Evolutionary conservation across 2,113 vertebrate species (phyloP), one percentile per base, ranked within the genome.

Genomic region (Vidua chalybeata): DNA sequence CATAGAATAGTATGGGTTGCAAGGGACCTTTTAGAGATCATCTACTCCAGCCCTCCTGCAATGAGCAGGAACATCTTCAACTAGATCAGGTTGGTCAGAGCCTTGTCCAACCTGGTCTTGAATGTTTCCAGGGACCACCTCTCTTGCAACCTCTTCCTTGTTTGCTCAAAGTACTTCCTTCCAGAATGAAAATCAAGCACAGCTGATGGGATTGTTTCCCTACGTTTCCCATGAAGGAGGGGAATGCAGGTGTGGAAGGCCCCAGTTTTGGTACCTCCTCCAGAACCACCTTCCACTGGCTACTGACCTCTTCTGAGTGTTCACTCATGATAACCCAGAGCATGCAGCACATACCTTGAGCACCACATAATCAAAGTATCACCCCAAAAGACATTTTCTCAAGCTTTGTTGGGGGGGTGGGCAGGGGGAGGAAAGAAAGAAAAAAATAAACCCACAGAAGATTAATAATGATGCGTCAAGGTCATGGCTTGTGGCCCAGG

Each of bases 241-340:
- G 11, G 10, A 85, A 7, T 28, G 20, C 13, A 45, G 35, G 7
- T 52, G 10, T 62, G 31, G 41, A 80, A 90, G 35, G 10, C 14
- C 11, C 7, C 21, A 28, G 21, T 51, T 93, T 61, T 75, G 23
- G 8, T 59, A 18, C 35, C 20, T 76, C 81, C 54, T 84, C 15
- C 63, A 43, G 9, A 26, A 69, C 63, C 41, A 69, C 55, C 37
- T 39, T 72, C 27, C 48, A 24, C 26, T 17, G 43, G 7, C 43
- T 45, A 20, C 30, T 39, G 45, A 43, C 16, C 5, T 76, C 15
- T 52, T 52, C 66, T 64, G 54, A 61, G 18, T 31, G 33, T 22
- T 63, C 30, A 15, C 43, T 24, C 33, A 14, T 0, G 0, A 39
- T 21, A 71, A 78, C 41, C 13, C 64, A 21, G n/a, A 80, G 28